Percentiles rank a stretch among this genome's conserved stretches.
Evolutionary conservation across 2,113 vertebrate genomes (phyloP).

Genomic region (Phrynosoma platyrhinos): DNA sequence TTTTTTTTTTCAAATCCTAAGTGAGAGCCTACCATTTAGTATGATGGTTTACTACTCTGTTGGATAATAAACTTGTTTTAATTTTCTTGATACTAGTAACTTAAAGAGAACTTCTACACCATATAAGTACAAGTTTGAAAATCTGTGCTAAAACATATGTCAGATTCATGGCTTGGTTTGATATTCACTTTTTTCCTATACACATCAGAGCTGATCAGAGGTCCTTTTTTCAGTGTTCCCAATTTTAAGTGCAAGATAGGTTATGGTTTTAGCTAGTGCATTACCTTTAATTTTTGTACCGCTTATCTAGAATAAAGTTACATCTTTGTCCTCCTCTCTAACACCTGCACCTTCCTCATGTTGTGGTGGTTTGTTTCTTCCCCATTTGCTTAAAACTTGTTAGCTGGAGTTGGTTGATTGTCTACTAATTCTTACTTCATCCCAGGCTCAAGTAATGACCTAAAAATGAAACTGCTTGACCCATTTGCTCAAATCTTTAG

Average conservation of each 20-base stretch:
- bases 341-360: neutral
- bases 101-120: neutral
- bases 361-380: neutral
- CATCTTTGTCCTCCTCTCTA: neutral
- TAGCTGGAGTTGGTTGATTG: neutral
- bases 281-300: neutral
- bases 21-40: neutral
- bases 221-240: neutral
- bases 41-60: neutral
- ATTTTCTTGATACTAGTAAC: neutral
- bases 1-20: neutral
- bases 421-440: neutral
- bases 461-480: neutral
- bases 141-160: neutral
- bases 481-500: neutral
- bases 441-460: neutral
- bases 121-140: neutral
- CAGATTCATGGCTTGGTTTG: neutral
- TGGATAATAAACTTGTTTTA: neutral
- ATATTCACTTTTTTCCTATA: neutral
- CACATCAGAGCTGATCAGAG: neutral
- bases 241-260: neutral
- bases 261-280: neutral
- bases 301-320: neutral
- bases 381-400: neutral